phyloP scores from a whole-genome alignment of 2,888 invertebrate genomes.

The Melanchra persicariae region DNA sequence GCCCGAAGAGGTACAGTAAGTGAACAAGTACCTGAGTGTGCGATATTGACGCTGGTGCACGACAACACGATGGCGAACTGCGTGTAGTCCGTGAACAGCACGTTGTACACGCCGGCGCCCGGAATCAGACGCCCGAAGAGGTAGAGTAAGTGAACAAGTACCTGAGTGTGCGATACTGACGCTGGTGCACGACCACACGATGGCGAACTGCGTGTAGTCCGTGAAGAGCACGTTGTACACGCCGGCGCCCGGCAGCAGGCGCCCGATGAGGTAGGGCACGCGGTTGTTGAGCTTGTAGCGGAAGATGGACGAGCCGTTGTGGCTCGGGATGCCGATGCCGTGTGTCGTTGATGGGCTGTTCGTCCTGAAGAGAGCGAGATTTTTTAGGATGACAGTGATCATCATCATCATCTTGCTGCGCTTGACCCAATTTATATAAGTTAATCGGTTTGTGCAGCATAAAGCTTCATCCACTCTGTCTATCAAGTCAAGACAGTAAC shows the following conservation, averaged over 20 bases:
- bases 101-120: too few species aligned
- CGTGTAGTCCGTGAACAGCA: too few species aligned
- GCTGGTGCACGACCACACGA: slow-evolving; percentile 94
- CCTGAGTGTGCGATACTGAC: slow-evolving; percentile 92
- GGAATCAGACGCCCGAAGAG: slow-evolving; percentile 91
- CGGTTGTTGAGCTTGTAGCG: slow-evolving; percentile 91
- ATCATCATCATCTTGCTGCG: neutral
- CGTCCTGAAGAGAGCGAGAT: slow-evolving; percentile 86
- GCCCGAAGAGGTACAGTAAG: too few species aligned
- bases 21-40: too few species aligned
- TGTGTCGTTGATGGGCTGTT: slow-evolving; percentile 91
- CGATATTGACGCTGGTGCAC: too few species aligned
- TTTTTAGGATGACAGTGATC: neutral
- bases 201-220: slow-evolving; percentile 93
- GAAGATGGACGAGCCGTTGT: slow-evolving; percentile 90
- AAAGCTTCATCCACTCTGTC: too few species aligned
- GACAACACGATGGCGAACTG: too few species aligned
- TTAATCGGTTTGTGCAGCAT: neutral
- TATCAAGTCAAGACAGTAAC: too few species aligned
- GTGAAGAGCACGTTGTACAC: slow-evolving; percentile 93
- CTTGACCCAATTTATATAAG: neutral
- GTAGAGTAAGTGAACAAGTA: slow-evolving; percentile 69
- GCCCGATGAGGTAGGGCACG: slow-evolving; percentile 92
- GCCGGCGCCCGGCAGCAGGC: slow-evolving; percentile 93
- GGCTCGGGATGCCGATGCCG: slow-evolving; percentile 92